Percentiles rank a stretch among this genome's conserved stretches.
These are phyloP conservation scores for Martes martes DNA, from an alignment of 2,113 vertebrate species.

Conservation along the genomic window DNA sequence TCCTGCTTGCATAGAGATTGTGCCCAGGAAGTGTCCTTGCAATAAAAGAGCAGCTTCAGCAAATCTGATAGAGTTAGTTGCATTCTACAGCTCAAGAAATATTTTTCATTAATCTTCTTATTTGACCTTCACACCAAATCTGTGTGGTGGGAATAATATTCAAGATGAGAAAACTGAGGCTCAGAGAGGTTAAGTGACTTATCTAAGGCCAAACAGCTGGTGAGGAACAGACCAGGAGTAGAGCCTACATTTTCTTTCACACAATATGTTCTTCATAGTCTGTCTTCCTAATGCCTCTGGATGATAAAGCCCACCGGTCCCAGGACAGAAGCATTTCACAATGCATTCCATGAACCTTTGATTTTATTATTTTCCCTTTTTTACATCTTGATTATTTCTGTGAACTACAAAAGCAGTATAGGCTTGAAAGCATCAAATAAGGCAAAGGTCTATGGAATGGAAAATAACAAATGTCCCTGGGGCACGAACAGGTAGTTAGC, in stretches of 20 bases:
- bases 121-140: neutral
- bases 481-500: neutral
- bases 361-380: conserved; percentile 1
- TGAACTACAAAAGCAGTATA: neutral
- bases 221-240: neutral
- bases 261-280: neutral
- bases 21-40: neutral
- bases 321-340: neutral
- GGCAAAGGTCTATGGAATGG: neutral
- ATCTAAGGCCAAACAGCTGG: neutral
- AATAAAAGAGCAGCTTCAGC: conserved; percentile 15
- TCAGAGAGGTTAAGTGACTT: neutral
- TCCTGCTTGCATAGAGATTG: neutral
- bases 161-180: conserved; percentile 20
- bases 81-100: neutral
- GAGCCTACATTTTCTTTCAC: neutral
- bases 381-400: conserved; percentile 14
- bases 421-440: neutral
- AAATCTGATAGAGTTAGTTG: neutral
- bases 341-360: neutral
- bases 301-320: neutral
- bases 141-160: neutral
- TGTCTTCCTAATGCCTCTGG: neutral
- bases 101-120: neutral
- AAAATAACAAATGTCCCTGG: neutral